Evolutionary conservation across 2,888 invertebrate genomes (phyloP), one percentile per base, ranked within the genome.

Genomic region (Malacosoma neustria): DNA sequence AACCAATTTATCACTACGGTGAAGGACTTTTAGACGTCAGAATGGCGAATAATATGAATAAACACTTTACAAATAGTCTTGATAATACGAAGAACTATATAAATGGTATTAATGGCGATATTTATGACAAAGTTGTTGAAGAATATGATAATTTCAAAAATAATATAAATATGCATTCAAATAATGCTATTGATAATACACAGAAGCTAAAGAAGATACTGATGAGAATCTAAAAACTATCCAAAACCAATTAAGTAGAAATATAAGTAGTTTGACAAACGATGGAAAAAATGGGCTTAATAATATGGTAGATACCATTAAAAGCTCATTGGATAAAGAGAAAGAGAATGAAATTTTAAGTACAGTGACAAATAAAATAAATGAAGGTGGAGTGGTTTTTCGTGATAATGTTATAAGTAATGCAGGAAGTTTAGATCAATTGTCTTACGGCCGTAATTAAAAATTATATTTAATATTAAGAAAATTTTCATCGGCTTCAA

Each of bases 1-100:
- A 22, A 22, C 22, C 22, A 5, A 9, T 22, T 22, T 22, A 22
- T 22, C 22, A 22, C 22, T 9, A 22, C n/a, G 49, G 44, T 6
- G 46, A 43, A 35, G 49, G 48, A 9, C 13, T 43, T 29, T 39
- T 49, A 7, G 49, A 49, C 13, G 11, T 48, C 6, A 34, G 47
- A 12, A 9, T 34, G 30, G 35, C 14, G 32, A 13, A 29, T 6
- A 29, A 37, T 15, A 32, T 14, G 9, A n/a, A 33, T 13, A 32
- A 42, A 4, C 29, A 11, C 4, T 11, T 37, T 4, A 22, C 39
- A 22, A 22, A 9, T 2, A 22, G 22, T 22, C 9, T 22, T 7
- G 37, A 42, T 0, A 40, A 41, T 11, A 29, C 34, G 4, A 14
- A 29, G 22, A 29, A 29, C 1, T 22, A 11, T 36, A 29, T 31